phyloP scores from a whole-genome alignment of 30 jellyfish, hydroid and myxozoan genomes.

The Hydractinia symbiolongicarpus region DNA sequence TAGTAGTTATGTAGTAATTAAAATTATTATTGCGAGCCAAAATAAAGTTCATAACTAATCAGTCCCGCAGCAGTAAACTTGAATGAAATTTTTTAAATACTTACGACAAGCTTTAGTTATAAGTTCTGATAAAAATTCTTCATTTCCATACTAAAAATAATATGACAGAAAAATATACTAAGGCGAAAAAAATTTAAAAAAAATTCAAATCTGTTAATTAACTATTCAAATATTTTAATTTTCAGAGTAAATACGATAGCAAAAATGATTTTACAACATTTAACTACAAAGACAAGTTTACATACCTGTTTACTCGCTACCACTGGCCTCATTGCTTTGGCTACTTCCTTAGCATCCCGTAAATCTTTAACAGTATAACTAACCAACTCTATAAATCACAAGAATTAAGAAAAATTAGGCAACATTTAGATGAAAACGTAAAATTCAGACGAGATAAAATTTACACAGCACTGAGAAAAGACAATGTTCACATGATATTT shows the following conservation, averaged over 20 bases:
- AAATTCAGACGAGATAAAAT: neutral
- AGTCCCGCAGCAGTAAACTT: neutral
- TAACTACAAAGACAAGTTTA: neutral
- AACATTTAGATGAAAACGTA: neutral
- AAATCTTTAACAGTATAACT: conserved; percentile 63
- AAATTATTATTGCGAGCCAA: too few species aligned
- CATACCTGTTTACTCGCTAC: conserved; percentile 88
- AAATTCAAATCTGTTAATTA: neutral
- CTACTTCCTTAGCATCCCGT: conserved; percentile 54
- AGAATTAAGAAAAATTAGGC: neutral
- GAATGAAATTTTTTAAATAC: neutral
- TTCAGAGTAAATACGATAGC: neutral
- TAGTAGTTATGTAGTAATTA: conserved; percentile 14
- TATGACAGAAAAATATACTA: neutral
- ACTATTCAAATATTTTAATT: neutral
- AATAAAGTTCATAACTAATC: neutral
- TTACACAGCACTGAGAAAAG: neutral
- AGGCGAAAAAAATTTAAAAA: neutral
- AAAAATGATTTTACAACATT: neutral
- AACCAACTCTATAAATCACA: conserved; percentile 55
- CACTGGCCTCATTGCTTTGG: conserved; percentile 61
- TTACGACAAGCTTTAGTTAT: conserved; percentile 93
- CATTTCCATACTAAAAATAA: conserved; percentile 82
- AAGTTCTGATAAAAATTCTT: conserved; percentile 76
- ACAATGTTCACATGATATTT: neutral